These are phyloP conservation scores for Parnassius glacialis DNA, from an alignment of 2,888 invertebrate species.

Conservation along the genomic window DNA sequence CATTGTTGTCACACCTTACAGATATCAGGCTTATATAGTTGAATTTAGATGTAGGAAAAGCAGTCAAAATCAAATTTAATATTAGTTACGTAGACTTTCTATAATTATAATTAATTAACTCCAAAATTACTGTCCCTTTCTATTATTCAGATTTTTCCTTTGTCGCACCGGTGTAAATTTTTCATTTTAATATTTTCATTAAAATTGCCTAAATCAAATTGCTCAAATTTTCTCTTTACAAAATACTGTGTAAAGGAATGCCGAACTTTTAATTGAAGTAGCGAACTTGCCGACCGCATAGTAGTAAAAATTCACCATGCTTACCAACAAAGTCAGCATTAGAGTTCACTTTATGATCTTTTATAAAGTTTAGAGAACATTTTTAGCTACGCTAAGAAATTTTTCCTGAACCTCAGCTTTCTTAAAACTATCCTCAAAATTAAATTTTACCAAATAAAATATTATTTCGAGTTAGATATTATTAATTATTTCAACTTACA, in stretches of 20 bases:
- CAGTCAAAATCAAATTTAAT: too few relatives aligned
- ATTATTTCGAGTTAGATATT: not conserved
- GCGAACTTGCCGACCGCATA: not conserved
- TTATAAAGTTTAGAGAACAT: not conserved
- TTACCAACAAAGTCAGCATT: not conserved
- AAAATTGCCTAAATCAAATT: not conserved
- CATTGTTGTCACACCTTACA: too few relatives aligned
- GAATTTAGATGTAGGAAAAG: too few relatives aligned
- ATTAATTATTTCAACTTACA: too few relatives aligned
- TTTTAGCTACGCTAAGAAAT: not conserved
- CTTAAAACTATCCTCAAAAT: not conserved
- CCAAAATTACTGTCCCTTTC: too few relatives aligned
- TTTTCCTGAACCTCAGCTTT: not conserved
- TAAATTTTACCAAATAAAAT: not conserved
- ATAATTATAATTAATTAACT: not conserved
- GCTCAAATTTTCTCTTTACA: not conserved
- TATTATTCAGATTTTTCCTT: too few relatives aligned
- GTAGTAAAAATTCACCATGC: not conserved
- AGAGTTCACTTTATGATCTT: not conserved
- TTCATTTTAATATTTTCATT: not conserved
- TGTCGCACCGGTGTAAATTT: too few relatives aligned
- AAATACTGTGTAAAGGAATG: not conserved
- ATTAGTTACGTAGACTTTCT: too few relatives aligned
- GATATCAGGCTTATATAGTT: too few relatives aligned
- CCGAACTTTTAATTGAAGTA: conserved; percentile 2